Base-by-base conservation (phyloP, 2,888 invertebrate genomes). In the Quadriops clusia region DNA sequence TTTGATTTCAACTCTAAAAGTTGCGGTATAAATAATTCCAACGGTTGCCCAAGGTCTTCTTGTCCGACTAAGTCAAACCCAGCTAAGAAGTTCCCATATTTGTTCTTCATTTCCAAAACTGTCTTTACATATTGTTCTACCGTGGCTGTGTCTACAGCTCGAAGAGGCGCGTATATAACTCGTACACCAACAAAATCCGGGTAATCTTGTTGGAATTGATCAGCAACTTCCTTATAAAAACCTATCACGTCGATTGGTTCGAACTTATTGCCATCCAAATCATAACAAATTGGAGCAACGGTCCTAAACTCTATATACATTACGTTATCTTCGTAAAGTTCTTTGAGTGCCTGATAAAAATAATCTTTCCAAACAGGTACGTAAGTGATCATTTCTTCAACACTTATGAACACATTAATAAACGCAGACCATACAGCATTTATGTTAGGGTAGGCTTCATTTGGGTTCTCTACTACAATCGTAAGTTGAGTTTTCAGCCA, bases 11-110 rank as follows among this genome's bases (percentile, higher is more conserved):
- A 14, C 4, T 26, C 23, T n/a, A 28, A 23, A 14, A 42, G 17
- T 11, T 28, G 17, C 15, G 30, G 16, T 17, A 39, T 23, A 38
- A 77, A 82, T 3, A 70, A 65, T 20, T 64, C 53, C 1, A 85
- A 52, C 0, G 84, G 76, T 21, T 59, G 54, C 0, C 82, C 82
- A 24, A 57, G 42, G 47, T 85, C 84, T 51, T 86, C 85, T 50
- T 81, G 79, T 0, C 83, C 83, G 0, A 84, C 83, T 38, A 86
- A 61, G 61, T 85, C 85, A 43, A 85, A 84, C 3, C 85, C 86
- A 15, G 74, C 78, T 13, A 85, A 60, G 34, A 75, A 69, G 5
- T 74, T 65, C 0, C 81, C 76, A 50, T 72, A 68, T 4, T 55
- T 51, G 1, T 42, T 44, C 49, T 68, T 63, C 8, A 72, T 15